Base-by-base conservation (phyloP, 2,797 vertebrate species). In the Carduelis carduelis region DNA sequence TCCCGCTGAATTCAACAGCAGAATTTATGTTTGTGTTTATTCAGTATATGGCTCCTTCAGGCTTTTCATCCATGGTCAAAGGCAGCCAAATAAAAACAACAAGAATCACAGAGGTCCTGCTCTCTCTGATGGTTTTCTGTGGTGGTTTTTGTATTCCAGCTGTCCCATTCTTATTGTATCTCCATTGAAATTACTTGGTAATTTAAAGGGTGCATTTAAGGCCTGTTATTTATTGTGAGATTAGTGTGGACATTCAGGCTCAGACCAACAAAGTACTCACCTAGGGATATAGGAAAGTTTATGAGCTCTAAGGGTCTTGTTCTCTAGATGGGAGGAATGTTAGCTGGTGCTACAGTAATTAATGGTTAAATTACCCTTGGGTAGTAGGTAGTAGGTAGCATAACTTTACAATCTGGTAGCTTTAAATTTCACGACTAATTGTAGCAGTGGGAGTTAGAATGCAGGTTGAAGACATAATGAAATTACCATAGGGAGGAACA, bases 291-390 rank as follows among this genome's bases (percentile, higher is more conserved):
- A 68, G 41, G 49, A 44, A 92, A 86, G 66, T 83, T 93, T 92
- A 65, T 65, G 80, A 69, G 50, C 46, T 68, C 53, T 5, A 3
- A 69, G 52, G 34, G 18, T 76, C 76, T 81, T 78, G 59, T 43
- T 91, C 82, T 70, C 61, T 79, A 53, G 70, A 84, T 76, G 61
- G 87, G 86, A 94, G 69, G 32, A 69, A 78, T 71, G 35, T 53
- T 95, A 96, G 28, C 26, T 75, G 43, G 71, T 94, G 14, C 82
- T 60, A 61, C n/a, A 94, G 56, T 95, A 96, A 95, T 93, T 97
- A 96, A 96, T 94, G 87, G 44, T 87, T 74, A 97, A 97, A 96
- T 97, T 96, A 90, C 76, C 86, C 90, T 95, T 93, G 83, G 80
- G 85, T 86, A 84, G 86, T 75, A 83, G 49, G 64, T 94, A 83